Evolutionary conservation across 2,888 invertebrate species (phyloP), one percentile per base, ranked within the genome.

Genomic region (Steromphala cineraria): DNA sequence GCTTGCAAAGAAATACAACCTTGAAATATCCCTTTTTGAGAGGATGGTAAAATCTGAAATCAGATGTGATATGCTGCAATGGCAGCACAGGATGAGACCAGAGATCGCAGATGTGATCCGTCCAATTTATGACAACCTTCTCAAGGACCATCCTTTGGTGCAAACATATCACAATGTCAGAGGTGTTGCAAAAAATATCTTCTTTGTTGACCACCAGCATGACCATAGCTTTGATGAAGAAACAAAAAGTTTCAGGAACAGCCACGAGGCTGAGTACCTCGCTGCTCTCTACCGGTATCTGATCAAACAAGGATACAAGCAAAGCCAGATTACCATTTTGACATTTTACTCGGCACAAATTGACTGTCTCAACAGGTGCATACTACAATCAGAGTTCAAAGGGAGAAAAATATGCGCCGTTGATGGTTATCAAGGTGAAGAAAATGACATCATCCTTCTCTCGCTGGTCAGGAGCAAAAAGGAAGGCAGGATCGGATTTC

Each of bases 11-110:
- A 92, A 95, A 40, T 96, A 95, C 90, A 95, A 96, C 71, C 92
- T 97, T 81, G 96, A 97, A 83, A 94, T 97, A 76, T 97, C 97
- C 0, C 94, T 97, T 5, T 97, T 97, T 93, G 97, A 97, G 90
- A 95, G 97, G 13, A 95, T 97, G 95, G 94, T 97, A 2, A 94
- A 94, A 0, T 96, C 96, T 87, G 94, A 95, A 0, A 90, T 96
- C 2, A 95, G 95, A 79, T 95, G 95, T 17, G 94, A 95, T 2
- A 91, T 91, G 21, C 91, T 97, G 0, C 94, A 95, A 19, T 95
- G 95, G 0, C 97, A 98, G 67, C 92, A 92, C 80, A 83, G 92
- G 71, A 93, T 93, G 93, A 80, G 92, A 46, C 92, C 93, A 15
- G 90, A 91, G 81, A 92, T 93, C 46, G 87, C 92, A 3, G 80